These are phyloP conservation scores for Tetrapedia diversipes DNA, from an alignment of 2,888 invertebrate genomes.

Conservation along the genomic window DNA sequence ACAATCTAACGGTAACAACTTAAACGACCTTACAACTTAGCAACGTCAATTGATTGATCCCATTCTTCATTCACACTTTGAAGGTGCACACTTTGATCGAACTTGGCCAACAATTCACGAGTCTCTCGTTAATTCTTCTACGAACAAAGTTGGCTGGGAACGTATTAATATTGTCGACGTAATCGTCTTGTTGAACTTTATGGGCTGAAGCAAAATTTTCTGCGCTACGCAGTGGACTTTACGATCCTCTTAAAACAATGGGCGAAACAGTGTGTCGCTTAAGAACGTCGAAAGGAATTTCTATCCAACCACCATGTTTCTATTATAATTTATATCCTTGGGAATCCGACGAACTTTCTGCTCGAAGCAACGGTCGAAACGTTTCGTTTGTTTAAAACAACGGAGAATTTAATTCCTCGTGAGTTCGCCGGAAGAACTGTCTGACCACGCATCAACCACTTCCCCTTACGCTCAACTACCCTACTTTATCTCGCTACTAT, in stretches of 20 bases:
- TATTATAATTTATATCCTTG: background rate
- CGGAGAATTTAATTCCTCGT: background rate
- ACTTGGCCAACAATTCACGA: too few species aligned
- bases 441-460: background rate
- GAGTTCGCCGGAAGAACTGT: background rate
- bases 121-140: background rate
- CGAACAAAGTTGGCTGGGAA: background rate
- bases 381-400: background rate
- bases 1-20: too few species aligned
- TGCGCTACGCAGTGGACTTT: background rate
- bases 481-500: background rate
- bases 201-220: background rate
- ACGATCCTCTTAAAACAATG: background rate
- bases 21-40: too few species aligned
- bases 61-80: background rate
- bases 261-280: background rate
- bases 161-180: conserved; percentile 4
- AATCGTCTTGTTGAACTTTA: background rate
- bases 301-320: background rate
- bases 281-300: background rate
- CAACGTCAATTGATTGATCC: background rate
- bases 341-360: background rate
- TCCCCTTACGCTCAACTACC: background rate
- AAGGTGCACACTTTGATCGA: background rate
- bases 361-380: background rate